Conservation (phyloP, 2,113 vertebrate species). For the Megaleporinus macrocephalus region DNA sequence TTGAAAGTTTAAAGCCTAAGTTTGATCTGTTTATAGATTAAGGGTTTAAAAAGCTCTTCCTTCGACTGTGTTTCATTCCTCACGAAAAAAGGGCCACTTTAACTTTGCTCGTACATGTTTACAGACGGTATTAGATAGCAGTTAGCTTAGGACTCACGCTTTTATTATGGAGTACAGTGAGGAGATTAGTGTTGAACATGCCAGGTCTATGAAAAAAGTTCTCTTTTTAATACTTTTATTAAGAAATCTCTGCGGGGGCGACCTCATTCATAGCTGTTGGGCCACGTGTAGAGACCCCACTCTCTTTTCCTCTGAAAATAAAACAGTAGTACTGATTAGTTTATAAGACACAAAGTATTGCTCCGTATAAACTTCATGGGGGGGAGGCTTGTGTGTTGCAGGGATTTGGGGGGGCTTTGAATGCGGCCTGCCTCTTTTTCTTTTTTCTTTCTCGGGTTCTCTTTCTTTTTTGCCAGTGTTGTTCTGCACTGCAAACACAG, state of each 20-base stretch:
- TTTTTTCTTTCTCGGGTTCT: slow-evolving; percentile 68
- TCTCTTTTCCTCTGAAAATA: slow-evolving; percentile 19
- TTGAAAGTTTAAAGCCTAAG: neutral
- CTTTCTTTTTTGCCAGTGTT: slow-evolving; percentile 72
- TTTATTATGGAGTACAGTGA: neutral
- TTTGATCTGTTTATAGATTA: slow-evolving; percentile 6
- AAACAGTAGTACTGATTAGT: slow-evolving; percentile 42
- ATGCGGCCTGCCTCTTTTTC: slow-evolving; percentile 69
- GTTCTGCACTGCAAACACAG: slow-evolving; percentile 80
- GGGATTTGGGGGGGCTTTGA: slow-evolving; percentile 66
- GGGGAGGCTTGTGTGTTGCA: slow-evolving; percentile 33
- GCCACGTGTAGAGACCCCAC: neutral
- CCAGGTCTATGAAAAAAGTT: neutral
- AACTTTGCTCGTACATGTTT: neutral
- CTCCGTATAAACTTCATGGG: slow-evolving; percentile 22
- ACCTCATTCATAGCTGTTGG: neutral
- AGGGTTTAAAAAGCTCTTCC: neutral
- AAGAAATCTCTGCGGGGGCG: slow-evolving; percentile 3
- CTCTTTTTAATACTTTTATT: slow-evolving; percentile 32
- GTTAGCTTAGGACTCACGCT: neutral
- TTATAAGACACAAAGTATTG: slow-evolving; percentile 26
- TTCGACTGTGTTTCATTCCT: neutral
- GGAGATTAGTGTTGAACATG: neutral
- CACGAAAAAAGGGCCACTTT: neutral
- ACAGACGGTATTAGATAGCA: neutral